Percentiles rank a stretch among this genome's conserved stretches.
Conservation (phyloP, 2,888 invertebrate species). For the Nymphalis polychloros region DNA sequence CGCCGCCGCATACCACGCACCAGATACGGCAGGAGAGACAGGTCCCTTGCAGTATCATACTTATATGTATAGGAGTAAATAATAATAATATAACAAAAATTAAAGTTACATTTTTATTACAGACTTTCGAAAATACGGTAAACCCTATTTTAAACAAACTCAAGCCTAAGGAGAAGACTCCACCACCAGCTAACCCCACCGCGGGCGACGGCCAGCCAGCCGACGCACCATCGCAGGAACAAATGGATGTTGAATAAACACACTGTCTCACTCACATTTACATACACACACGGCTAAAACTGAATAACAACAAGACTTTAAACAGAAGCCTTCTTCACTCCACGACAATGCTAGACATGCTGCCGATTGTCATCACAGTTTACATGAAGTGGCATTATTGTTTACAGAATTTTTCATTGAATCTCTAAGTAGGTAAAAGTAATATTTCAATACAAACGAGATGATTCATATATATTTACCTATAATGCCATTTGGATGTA, state of each 20-base stretch:
- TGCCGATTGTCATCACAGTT: background rate
- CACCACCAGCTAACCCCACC: conserved; percentile 61
- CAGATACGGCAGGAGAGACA: conserved; percentile 91
- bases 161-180: conserved; percentile 88
- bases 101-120: conserved; percentile 45
- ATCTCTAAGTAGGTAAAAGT: conserved; percentile 5
- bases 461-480: background rate
- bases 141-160: conserved; percentile 93
- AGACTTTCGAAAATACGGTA: conserved; percentile 83
- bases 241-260: conserved; percentile 77
- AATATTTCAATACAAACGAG: background rate
- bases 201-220: conserved; percentile 43
- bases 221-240: conserved; percentile 53
- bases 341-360: background rate
- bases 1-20: conserved; percentile 88
- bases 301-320: conserved; percentile 6
- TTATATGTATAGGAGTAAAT: background rate
- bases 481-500: conserved; percentile 6
- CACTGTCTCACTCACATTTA: background rate
- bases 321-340: background rate
- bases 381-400: conserved; percentile 1
- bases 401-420: conserved; percentile 4
- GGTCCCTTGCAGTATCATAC: conserved; percentile 62
- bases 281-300: conserved; percentile 6
- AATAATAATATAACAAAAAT: too few relatives aligned